Conservation (phyloP, 1,140 invertebrate species). For the Drosophila sp. region DNA sequence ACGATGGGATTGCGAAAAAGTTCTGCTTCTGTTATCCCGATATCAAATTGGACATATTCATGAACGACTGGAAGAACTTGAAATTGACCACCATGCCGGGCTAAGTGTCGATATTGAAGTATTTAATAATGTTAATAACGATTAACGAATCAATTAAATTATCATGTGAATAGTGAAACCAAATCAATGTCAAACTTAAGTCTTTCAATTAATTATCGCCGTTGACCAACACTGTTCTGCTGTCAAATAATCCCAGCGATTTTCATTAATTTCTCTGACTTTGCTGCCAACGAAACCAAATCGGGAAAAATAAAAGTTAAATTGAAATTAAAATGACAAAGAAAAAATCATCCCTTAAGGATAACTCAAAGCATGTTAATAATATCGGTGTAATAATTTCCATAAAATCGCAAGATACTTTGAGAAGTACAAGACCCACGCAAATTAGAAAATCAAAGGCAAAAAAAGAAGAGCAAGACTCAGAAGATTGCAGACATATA, state of each 20-base stretch:
- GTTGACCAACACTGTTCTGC: background rate
- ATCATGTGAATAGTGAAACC: background rate
- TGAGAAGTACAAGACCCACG: too few relatives aligned
- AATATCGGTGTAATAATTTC: background rate
- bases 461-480: too few relatives aligned
- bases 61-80: slow-evolving; percentile 14
- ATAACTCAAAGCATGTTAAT: background rate
- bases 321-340: background rate
- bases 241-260: background rate
- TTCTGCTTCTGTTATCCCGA: slow-evolving; percentile 82
- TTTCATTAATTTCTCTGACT: background rate
- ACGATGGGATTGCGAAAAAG: slow-evolving; percentile 85
- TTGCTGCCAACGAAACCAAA: background rate
- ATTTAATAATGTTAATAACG: background rate
- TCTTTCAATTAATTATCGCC: too few relatives aligned
- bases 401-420: too few relatives aligned
- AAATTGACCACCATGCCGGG: background rate
- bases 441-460: too few relatives aligned
- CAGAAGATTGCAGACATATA: too few relatives aligned
- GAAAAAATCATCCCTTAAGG: background rate
- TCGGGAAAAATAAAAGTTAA: background rate
- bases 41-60: background rate
- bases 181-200: background rate
- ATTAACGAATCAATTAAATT: background rate
- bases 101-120: background rate